phyloP scores from a whole-genome alignment of 2,888 invertebrate species.

The Mesorhabditis sp. region DNA sequence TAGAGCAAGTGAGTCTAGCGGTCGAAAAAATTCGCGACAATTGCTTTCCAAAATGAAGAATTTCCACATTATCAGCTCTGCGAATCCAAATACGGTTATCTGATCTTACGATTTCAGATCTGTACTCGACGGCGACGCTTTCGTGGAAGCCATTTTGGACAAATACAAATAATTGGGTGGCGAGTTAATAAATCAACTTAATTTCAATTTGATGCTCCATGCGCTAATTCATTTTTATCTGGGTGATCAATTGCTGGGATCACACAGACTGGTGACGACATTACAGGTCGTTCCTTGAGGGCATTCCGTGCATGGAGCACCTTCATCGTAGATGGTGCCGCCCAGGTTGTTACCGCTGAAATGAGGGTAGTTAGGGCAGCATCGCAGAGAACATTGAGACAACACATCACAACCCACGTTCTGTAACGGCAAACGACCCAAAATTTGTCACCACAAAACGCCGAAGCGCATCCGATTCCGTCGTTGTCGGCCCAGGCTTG shows the following conservation, averaged over 20 bases:
- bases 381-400: not conserved
- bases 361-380: not conserved
- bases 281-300: not conserved
- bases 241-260: not conserved
- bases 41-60: too few species aligned
- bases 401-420: not conserved
- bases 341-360: not conserved
- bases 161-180: too few species aligned
- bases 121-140: too few species aligned
- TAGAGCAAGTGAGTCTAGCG: too few species aligned
- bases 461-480: not conserved
- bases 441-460: not conserved
- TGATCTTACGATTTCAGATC: too few species aligned
- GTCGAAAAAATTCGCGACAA: too few species aligned
- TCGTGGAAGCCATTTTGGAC: too few species aligned
- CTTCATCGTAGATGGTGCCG: not conserved
- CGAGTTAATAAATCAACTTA: too few species aligned
- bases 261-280: not conserved
- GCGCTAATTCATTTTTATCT: not conserved
- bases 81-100: too few species aligned
- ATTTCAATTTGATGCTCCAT: too few species aligned
- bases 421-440: not conserved
- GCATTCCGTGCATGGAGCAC: not conserved
- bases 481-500: constrained; percentile 3
- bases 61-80: too few species aligned